Percentiles rank a stretch among this genome's conserved stretches.
phyloP scores from a whole-genome alignment of 1,140 invertebrate genomes.

The Dufourea novaeangliae region DNA sequence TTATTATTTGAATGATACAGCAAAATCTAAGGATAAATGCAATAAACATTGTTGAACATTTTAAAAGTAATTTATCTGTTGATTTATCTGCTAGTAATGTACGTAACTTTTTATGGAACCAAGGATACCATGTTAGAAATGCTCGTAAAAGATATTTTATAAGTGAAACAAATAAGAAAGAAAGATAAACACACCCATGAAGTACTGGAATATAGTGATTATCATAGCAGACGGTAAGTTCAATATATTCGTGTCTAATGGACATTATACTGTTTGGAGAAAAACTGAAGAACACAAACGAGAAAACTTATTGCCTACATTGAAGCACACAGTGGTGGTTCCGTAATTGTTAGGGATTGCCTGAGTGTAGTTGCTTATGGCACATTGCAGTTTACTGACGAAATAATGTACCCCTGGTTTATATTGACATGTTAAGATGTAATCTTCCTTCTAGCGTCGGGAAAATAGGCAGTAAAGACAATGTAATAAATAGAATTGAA shows the following conservation, averaged over 20 bases:
- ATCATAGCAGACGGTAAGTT: constrained; percentile 7
- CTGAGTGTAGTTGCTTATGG: constrained; percentile 68
- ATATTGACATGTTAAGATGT: constrained; percentile 57
- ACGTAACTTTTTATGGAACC: neutral
- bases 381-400: constrained; percentile 68
- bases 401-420: constrained; percentile 68
- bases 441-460: constrained; percentile 56
- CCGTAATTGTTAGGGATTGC: constrained; percentile 74
- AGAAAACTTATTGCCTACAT: constrained; percentile 47
- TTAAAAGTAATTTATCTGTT: neutral
- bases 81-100: neutral
- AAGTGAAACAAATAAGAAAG: constrained; percentile 50
- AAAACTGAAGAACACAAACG: neutral
- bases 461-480: constrained; percentile 63
- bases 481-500: neutral
- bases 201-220: constrained; percentile 14
- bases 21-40: constrained; percentile 13
- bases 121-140: neutral
- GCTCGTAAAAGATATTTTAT: constrained; percentile 52
- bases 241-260: neutral
- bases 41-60: neutral
- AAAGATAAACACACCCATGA: constrained; percentile 26
- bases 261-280: neutral
- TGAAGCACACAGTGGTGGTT: constrained; percentile 73
- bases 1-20: constrained; percentile 13